phyloP scores from a whole-genome alignment of 1,140 invertebrate genomes.

The Nasonia longicornis region DNA sequence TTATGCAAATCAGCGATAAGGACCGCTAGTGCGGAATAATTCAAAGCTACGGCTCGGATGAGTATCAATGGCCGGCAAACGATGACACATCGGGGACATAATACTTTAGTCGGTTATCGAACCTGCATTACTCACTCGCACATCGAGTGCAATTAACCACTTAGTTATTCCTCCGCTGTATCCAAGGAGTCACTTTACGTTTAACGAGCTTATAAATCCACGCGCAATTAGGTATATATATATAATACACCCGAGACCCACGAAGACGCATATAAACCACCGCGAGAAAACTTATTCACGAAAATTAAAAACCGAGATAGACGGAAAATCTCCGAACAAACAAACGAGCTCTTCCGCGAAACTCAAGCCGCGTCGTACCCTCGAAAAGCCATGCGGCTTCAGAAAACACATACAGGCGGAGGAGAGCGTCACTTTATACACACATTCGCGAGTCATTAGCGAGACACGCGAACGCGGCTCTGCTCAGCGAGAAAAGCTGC shows the following conservation, averaged over 20 bases:
- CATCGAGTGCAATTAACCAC: constrained; percentile 26
- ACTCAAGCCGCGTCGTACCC: not conserved
- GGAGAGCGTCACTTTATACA: not conserved
- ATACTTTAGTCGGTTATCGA: constrained; percentile 39
- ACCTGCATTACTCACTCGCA: constrained; percentile 19
- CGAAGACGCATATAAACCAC: too few relatives aligned
- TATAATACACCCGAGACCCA: not conserved
- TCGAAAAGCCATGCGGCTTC: not conserved
- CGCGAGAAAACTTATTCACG: too few relatives aligned
- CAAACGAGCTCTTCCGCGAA: not conserved
- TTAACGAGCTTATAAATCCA: constrained; percentile 5
- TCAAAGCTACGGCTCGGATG: not conserved
- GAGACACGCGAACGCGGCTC: not conserved
- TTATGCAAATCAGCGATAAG: constrained; percentile 24
- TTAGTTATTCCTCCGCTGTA: constrained; percentile 9
- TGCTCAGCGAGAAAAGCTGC: not conserved
- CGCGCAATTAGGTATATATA: not conserved
- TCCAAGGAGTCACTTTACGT: not conserved
- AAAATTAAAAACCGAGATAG: not conserved
- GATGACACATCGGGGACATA: constrained; percentile 33
- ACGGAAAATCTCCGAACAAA: not conserved
- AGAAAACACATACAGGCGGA: not conserved
- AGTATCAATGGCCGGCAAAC: constrained; percentile 21
- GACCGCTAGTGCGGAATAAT: not conserved
- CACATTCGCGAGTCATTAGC: constrained; percentile 20